Conservation (phyloP, 2,797 vertebrate genomes). For the Saxicola maurus region DNA sequence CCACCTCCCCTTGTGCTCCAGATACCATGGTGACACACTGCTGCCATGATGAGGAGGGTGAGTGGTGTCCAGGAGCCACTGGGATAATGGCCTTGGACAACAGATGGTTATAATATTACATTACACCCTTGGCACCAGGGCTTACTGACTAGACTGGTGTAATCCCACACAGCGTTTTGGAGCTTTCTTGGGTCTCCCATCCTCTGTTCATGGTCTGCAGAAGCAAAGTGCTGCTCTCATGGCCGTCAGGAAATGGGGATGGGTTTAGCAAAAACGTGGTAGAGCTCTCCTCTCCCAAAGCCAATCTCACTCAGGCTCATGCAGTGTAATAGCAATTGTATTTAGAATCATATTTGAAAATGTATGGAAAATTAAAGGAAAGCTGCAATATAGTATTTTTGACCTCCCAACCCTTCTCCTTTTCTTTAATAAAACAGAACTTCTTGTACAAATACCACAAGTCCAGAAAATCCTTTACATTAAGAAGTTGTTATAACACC, state of each 20-base stretch:
- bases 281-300: neutral
- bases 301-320: neutral
- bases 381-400: neutral
- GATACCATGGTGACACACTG: neutral
- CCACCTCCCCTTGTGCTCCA: neutral
- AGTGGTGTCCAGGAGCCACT: conserved; percentile 5
- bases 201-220: neutral
- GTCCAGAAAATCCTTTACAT: neutral
- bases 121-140: conserved; percentile 28
- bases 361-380: neutral
- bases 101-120: conserved; percentile 34
- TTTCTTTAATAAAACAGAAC: neutral
- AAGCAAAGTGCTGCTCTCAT: neutral
- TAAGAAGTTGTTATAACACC: neutral
- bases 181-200: conserved; percentile 8
- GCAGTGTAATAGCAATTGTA: neutral
- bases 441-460: neutral
- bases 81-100: neutral
- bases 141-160: neutral
- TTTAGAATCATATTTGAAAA: neutral
- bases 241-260: neutral
- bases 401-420: neutral
- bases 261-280: neutral
- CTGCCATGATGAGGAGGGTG: neutral
- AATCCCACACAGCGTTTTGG: neutral